phyloP scores from a whole-genome alignment of 2,797 vertebrate species.

The Octomys mimax region DNA sequence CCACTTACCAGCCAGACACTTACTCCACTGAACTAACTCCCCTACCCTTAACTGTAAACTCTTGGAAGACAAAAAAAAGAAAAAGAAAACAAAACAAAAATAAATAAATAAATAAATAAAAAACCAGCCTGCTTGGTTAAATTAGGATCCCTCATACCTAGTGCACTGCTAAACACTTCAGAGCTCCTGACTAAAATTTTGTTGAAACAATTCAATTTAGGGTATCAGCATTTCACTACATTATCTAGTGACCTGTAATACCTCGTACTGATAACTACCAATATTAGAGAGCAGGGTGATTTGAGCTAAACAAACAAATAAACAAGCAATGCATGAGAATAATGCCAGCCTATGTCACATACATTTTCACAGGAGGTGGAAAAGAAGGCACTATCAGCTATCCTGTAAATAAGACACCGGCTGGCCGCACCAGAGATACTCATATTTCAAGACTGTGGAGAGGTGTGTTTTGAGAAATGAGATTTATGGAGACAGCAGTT shows the following conservation, averaged over 20 bases:
- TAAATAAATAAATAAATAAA: too few relatives aligned
- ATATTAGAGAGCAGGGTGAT: neutral
- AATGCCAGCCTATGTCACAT: constrained; percentile 41
- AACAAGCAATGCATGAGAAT: constrained; percentile 18
- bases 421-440: constrained; percentile 41
- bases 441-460: constrained; percentile 61
- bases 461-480: constrained; percentile 67
- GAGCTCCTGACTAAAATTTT: neutral
- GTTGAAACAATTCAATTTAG: neutral
- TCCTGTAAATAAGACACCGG: constrained; percentile 22
- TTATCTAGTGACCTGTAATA: neutral
- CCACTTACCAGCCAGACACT: too few relatives aligned
- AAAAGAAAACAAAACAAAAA: too few relatives aligned
- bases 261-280: neutral
- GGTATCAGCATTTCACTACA: neutral
- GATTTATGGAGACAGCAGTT: constrained; percentile 65
- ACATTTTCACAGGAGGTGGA: constrained; percentile 12
- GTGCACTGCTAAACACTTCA: neutral
- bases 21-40: too few relatives aligned
- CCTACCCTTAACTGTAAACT: neutral
- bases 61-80: neutral
- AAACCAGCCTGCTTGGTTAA: neutral
- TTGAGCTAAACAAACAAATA: neutral
- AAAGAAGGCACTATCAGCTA: neutral
- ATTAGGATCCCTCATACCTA: neutral